phyloP scores from a whole-genome alignment of 2,797 vertebrate genomes.

The Acanthurus leucopareius region DNA sequence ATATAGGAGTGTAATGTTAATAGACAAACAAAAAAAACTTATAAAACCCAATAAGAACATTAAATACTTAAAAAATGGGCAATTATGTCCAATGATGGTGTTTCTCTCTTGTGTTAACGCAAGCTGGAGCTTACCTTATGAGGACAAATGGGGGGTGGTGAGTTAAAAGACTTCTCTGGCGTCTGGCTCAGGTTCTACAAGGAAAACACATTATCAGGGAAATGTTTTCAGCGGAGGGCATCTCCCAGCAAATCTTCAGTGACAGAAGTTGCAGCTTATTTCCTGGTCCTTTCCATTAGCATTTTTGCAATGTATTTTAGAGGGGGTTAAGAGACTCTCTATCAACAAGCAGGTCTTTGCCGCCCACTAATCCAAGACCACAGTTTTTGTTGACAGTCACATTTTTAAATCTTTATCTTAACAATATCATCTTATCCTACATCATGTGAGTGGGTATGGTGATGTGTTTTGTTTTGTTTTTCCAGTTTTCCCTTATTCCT shows the following conservation, averaged over 20 bases:
- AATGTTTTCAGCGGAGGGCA: conserved; percentile 66
- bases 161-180: conserved; percentile 84
- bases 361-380: conserved; percentile 69
- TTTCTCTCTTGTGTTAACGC: conserved; percentile 31
- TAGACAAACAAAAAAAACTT: background rate
- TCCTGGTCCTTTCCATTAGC: conserved; percentile 59
- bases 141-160: conserved; percentile 83
- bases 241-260: conserved; percentile 68
- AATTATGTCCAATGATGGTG: conserved; percentile 41
- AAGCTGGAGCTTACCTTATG: conserved; percentile 85
- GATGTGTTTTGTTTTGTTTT: conserved; percentile 61
- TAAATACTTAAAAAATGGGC: conserved; percentile 41
- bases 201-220: conserved; percentile 80
- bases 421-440: conserved; percentile 59
- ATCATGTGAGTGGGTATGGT: conserved; percentile 28
- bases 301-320: conserved; percentile 58
- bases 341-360: conserved; percentile 46
- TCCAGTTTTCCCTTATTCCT: conserved; percentile 47
- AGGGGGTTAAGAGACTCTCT: conserved; percentile 53
- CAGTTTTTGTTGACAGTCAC: conserved; percentile 56
- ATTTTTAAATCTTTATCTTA: conserved; percentile 76
- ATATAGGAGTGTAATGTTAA: conserved; percentile 5
- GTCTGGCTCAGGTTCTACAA: conserved; percentile 85
- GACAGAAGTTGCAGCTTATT: conserved; percentile 74
- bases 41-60: conserved; percentile 1